These are phyloP conservation scores for Volucella zonaria DNA, from an alignment of 2,888 invertebrate genomes.

Conservation along the genomic window DNA sequence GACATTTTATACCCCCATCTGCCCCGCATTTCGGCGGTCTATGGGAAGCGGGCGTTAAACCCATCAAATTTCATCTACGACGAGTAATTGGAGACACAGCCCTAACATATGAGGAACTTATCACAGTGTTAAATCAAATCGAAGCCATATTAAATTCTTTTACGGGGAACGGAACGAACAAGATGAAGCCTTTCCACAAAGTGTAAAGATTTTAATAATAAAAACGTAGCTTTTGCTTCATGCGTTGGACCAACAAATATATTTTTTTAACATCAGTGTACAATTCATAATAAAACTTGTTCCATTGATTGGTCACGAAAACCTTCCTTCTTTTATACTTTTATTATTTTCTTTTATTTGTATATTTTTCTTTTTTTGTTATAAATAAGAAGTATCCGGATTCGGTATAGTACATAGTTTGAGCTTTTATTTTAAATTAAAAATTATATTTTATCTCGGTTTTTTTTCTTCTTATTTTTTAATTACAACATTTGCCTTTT, in stretches of 20 bases:
- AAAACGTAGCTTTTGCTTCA: constrained; percentile 52
- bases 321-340: constrained; percentile 8
- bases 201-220: too few species aligned
- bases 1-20: too few species aligned
- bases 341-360: constrained; percentile 3
- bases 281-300: constrained; percentile 64
- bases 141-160: too few species aligned
- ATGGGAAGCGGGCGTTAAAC: too few species aligned
- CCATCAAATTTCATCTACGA: too few species aligned
- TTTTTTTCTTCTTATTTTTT: constrained; percentile 6
- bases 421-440: constrained; percentile 59
- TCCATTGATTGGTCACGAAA: constrained; percentile 68
- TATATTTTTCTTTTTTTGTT: constrained; percentile 18
- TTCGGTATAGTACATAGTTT: constrained; percentile 35
- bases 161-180: too few species aligned
- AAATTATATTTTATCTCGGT: constrained; percentile 28
- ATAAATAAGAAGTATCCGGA: constrained; percentile 27
- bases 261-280: constrained; percentile 37
- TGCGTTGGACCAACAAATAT: constrained; percentile 56
- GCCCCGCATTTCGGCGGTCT: too few species aligned
- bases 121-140: too few species aligned
- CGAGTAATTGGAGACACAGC: too few species aligned
- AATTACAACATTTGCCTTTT: constrained; percentile 35
- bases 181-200: too few species aligned
- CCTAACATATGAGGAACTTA: too few species aligned